Evolutionary conservation across 2,113 vertebrate species (phyloP).

Genomic region (Asarcornis scutulata): DNA sequence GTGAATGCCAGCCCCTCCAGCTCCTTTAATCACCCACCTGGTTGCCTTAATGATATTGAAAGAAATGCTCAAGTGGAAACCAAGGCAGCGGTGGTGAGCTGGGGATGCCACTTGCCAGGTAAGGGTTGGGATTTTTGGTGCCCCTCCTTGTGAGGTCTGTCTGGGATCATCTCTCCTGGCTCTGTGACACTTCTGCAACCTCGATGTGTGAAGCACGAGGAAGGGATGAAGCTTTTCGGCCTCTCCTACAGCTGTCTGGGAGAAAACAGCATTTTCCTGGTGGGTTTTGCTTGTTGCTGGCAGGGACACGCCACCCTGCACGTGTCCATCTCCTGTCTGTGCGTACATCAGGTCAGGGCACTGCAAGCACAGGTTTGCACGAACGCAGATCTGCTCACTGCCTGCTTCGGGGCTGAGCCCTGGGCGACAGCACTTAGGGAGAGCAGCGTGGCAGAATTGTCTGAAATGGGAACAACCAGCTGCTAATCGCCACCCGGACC

Average conservation of each 20-base stretch:
- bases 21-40: rapidly evolving
- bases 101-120: not conserved
- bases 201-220: not conserved
- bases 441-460: rapidly evolving
- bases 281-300: not conserved
- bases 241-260: no score
- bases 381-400: rapidly evolving
- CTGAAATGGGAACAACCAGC: rapidly evolving
- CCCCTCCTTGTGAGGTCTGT: not conserved
- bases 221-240: not conserved
- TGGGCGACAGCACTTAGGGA: rapidly evolving
- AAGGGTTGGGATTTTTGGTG: not conserved
- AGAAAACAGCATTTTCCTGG: not conserved
- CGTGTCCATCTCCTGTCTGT: not conserved
- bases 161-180: not conserved
- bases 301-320: not conserved
- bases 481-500: rapidly evolving
- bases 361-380: rapidly evolving
- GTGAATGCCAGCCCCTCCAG: not conserved
- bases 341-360: rapidly evolving
- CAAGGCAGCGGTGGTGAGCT: no score
- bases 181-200: not conserved
- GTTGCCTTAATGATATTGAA: not conserved
- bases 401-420: rapidly evolving
- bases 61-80: not conserved